Base-by-base conservation (phyloP, 1,140 invertebrate genomes). In the Halyomorpha halys region DNA sequence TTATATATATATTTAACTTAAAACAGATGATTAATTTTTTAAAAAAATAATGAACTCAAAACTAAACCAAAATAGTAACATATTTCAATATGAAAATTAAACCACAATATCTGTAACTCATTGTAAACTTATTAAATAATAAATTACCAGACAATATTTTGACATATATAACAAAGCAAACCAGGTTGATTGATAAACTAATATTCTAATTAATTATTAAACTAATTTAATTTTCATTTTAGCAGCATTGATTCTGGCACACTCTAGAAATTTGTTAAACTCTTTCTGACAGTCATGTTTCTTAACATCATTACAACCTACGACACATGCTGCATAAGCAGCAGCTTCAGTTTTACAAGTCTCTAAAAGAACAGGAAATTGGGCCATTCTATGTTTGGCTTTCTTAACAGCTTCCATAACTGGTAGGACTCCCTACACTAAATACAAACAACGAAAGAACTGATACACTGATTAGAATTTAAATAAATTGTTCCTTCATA, bases 391-490 rank as follows among this genome's bases (percentile, higher is more conserved):
- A 53, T 81, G 75, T 71, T 81, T 83, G 0, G 89, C 88, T 76
- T 81, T 86, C 49, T 79, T 79, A 6, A 91, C 86, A 30, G 88
- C 80, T 73, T 92, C 90, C 89, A 93, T 91, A 69, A 14, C 19
- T 15, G 45, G 1, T 25, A 30, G 25, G 11, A 51, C 21, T 39
- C 8, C 39, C 18, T 18, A 49, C 1, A 13, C 6, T 6, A 49
- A 18, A 18, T 49, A 4, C 2, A 11, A 18, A 18, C 11, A 49
- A 18, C 2, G 2, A 49, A 18, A 18, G 1, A 49, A 49, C n/a
- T 18, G n/a, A 19, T 19, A 49, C 47, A 49, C 3, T 21, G 6
- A 3, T 16, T 47, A 47, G 13, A 49, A 2, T 18, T 49, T 2
- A 19, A 49, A 19, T 47, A 47, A 18, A 3, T 47, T 47, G 3